Evolutionary conservation across 2,797 vertebrate species (phyloP).

Genomic region (Columba guinea): DNA sequence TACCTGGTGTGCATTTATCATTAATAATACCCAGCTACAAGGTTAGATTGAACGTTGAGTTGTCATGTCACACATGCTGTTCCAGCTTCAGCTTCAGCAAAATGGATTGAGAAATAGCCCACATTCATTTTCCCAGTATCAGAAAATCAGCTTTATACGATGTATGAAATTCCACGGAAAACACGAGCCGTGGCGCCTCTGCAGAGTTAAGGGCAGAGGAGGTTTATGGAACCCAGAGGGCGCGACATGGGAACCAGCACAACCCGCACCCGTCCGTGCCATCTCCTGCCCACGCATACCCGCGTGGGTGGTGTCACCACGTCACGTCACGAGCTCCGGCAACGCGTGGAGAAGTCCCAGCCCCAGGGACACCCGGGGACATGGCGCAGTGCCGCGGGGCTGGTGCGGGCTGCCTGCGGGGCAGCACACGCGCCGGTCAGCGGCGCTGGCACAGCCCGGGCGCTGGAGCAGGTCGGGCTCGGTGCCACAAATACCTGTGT

Average conservation of each 20-base stretch:
- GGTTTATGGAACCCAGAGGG: background rate
- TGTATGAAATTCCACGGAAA: background rate
- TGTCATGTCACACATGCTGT: background rate
- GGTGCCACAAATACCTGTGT: no score
- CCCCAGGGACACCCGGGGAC: accelerated
- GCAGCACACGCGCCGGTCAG: accelerated
- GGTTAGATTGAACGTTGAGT: background rate
- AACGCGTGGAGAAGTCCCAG: accelerated
- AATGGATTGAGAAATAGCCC: background rate
- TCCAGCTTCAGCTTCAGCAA: background rate
- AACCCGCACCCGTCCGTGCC: accelerated
- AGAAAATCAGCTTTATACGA: background rate
- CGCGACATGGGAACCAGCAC: no score
- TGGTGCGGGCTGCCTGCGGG: accelerated
- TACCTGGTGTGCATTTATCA: background rate
- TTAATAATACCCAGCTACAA: background rate
- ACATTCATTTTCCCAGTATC: background rate
- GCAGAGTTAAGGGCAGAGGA: background rate
- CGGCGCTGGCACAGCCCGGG: background rate
- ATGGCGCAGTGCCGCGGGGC: background rate
- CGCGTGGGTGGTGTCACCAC: background rate
- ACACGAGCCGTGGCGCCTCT: background rate
- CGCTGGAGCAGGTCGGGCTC: background rate
- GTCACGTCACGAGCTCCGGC: background rate
- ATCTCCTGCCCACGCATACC: background rate